Conservation (phyloP, 2,113 vertebrate species). For the Trinectes maculatus region DNA sequence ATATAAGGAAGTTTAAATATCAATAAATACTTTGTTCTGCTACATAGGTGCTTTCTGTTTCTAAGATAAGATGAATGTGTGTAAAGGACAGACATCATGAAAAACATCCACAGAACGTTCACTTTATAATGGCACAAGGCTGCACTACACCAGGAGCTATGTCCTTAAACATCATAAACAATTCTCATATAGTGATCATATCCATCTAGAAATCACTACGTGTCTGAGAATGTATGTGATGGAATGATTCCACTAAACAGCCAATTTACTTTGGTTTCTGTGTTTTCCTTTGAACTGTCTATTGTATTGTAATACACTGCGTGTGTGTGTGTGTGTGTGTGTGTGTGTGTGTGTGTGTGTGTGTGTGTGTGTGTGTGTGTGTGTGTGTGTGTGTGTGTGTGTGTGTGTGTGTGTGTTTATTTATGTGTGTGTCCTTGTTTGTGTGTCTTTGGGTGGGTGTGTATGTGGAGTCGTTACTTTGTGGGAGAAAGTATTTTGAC, state of each 20-base stretch:
- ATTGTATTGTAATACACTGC: no score
- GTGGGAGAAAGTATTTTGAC: no score
- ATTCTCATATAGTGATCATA: not conserved
- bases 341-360: no score
- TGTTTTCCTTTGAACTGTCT: not conserved
- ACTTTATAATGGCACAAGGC: not conserved
- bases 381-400: no score
- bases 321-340: no score
- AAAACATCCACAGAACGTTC: constrained; percentile 20
- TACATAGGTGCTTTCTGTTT: constrained; percentile 59
- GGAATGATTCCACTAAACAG: not conserved
- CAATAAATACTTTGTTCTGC: constrained; percentile 68
- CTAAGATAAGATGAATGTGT: constrained; percentile 29
- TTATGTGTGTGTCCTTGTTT: no score
- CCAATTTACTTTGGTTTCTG: not conserved
- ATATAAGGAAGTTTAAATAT: constrained; percentile 70
- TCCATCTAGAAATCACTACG: not conserved
- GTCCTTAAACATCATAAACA: not conserved
- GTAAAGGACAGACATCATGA: constrained; percentile 23
- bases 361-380: no score
- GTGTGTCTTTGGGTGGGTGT: no score
- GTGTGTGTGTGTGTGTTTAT: no score
- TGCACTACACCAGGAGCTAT: not conserved
- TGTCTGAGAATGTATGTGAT: not conserved
- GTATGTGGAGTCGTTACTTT: no score